These are phyloP conservation scores for Meandrusa payeni DNA, from an alignment of 2,888 invertebrate genomes.

Conservation along the genomic window DNA sequence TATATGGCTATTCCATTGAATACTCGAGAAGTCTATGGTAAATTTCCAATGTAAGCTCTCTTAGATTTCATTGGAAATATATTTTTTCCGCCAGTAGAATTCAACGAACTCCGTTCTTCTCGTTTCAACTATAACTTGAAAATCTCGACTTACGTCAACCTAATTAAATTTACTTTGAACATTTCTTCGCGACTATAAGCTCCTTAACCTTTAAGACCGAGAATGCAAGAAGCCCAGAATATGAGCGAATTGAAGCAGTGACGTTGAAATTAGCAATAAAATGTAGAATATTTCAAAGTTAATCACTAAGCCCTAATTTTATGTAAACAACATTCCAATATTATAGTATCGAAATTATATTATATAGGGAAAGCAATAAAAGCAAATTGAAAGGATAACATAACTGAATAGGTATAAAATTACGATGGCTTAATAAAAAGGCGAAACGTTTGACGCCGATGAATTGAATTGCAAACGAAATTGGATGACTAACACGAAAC, in stretches of 20 bases:
- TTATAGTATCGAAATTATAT: slow-evolving; percentile 10
- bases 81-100: too few species aligned
- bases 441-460: slow-evolving; percentile 10
- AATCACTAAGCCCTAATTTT: neutral
- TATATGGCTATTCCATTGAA: too few species aligned
- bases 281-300: neutral
- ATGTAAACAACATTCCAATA: neutral
- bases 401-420: slow-evolving; percentile 20
- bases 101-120: too few species aligned
- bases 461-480: slow-evolving; percentile 19
- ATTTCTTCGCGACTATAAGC: neutral
- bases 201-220: too few species aligned
- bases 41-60: too few species aligned
- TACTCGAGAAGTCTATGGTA: too few species aligned
- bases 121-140: too few species aligned
- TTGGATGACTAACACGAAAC: slow-evolving; percentile 3
- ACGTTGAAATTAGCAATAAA: too few species aligned
- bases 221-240: too few species aligned
- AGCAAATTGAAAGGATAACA: slow-evolving; percentile 18
- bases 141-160: too few species aligned
- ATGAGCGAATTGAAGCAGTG: too few species aligned
- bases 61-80: too few species aligned
- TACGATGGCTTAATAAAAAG: slow-evolving; percentile 19
- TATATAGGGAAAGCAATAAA: slow-evolving; percentile 13
- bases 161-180: neutral